These are phyloP conservation scores for Muscicapa striata DNA, from an alignment of 2,797 vertebrate species.

Conservation along the genomic window DNA sequence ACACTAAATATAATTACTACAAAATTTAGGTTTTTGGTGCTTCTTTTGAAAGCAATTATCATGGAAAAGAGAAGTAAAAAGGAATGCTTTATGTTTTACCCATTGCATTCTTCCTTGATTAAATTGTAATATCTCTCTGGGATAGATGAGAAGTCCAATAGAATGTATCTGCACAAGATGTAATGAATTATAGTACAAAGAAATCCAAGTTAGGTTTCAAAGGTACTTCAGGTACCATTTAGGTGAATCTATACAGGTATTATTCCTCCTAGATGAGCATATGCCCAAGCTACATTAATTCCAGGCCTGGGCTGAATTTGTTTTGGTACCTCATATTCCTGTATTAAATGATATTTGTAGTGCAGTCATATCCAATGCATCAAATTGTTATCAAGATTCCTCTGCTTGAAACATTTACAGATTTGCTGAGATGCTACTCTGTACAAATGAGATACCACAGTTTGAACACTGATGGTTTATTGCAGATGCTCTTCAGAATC, in stretches of 20 bases:
- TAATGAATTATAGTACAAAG: not conserved
- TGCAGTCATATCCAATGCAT: not conserved
- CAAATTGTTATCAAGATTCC: not conserved
- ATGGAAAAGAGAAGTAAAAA: not conserved
- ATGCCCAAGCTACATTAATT: not conserved
- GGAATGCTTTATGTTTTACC: not conserved
- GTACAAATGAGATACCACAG: not conserved
- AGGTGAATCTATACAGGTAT: not conserved
- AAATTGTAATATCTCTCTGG: not conserved
- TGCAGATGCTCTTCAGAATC: not conserved
- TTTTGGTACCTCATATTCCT: not conserved
- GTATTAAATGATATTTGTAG: not conserved
- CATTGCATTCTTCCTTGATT: not conserved
- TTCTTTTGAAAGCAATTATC: not conserved
- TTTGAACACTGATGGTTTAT: not conserved
- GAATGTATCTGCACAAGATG: not conserved
- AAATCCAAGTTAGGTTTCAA: not conserved
- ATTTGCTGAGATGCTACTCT: not conserved
- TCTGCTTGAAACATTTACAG: not conserved
- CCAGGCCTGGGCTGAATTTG: not conserved
- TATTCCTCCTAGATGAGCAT: not conserved
- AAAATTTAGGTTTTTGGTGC: not conserved
- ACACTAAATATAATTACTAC: not conserved
- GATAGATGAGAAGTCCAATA: not conserved
- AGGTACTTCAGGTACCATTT: not conserved